These are phyloP conservation scores for Neolamprologus sp. DNA, from an alignment of 2,113 vertebrate genomes.

Conservation along the genomic window DNA sequence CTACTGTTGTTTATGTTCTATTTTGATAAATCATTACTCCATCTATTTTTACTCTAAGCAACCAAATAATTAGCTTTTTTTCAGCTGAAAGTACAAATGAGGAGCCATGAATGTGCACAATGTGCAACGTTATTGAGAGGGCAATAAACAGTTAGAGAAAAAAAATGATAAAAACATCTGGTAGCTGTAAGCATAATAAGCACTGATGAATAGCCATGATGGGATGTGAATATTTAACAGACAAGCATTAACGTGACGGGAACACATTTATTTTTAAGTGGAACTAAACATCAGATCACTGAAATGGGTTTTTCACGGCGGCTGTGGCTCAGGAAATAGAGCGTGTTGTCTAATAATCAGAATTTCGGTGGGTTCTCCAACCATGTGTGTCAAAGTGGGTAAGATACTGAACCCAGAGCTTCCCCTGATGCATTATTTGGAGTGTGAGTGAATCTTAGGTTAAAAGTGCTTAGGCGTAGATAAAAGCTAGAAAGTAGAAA, in stretches of 20 bases:
- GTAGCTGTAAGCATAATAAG: neutral
- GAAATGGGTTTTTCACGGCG: neutral
- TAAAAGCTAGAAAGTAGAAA: neutral
- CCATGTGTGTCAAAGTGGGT: neutral
- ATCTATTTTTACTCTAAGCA: neutral
- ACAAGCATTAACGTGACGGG: neutral
- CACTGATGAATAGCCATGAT: neutral
- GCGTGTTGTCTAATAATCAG: neutral
- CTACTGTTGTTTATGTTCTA: neutral
- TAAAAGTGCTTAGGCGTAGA: neutral
- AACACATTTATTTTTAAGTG: neutral
- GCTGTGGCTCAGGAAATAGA: neutral
- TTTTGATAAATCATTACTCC: neutral
- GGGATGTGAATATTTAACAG: neutral
- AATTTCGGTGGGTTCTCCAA: neutral
- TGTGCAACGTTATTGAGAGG: neutral
- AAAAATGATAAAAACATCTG: neutral
- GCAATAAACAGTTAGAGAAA: neutral
- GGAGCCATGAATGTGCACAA: neutral
- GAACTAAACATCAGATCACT: neutral
- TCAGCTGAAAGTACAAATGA: neutral
- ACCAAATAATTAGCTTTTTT: neutral
- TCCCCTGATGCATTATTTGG: neutral
- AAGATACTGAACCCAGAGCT: neutral
- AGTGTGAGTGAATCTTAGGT: neutral